phyloP scores from a whole-genome alignment of 2,888 invertebrate genomes.

The Drosophila engyochracea region DNA sequence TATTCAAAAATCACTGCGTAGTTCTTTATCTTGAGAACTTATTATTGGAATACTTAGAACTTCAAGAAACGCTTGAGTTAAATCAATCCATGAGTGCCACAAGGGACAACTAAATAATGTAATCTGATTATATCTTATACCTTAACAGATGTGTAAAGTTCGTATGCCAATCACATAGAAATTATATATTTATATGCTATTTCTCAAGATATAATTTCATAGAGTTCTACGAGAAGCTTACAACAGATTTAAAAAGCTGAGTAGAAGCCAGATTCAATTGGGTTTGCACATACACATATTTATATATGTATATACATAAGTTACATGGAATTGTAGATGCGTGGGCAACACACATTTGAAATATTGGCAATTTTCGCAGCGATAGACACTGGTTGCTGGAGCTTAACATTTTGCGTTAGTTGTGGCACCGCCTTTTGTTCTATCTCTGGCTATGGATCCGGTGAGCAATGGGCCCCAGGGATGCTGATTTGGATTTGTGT shows the following conservation, averaged over 20 bases:
- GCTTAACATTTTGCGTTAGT: conserved; percentile 8
- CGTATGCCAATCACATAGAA: not conserved
- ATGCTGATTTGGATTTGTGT: not conserved
- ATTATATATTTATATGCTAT: no score
- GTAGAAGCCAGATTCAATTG: not conserved
- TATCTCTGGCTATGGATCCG: conserved; percentile 1
- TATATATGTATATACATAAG: no score
- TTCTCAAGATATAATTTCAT: no score
- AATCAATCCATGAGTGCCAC: not conserved
- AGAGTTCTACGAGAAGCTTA: not conserved
- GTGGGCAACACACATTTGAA: conserved; percentile 43
- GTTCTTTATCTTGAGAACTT: not conserved
- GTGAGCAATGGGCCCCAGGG: not conserved
- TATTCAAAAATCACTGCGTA: not conserved
- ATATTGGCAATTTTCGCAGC: conserved; percentile 33
- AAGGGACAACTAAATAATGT: not conserved
- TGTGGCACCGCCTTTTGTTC: conserved; percentile 9
- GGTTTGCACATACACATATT: not conserved
- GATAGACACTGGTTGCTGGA: not conserved
- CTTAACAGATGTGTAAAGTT: not conserved
- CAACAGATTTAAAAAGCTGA: not conserved
- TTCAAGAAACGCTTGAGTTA: not conserved
- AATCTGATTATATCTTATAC: not conserved
- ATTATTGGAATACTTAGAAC: not conserved
- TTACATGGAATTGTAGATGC: conserved; percentile 11